phyloP scores from a whole-genome alignment of 2,797 vertebrate species.

The Macropus fuliginosus region DNA sequence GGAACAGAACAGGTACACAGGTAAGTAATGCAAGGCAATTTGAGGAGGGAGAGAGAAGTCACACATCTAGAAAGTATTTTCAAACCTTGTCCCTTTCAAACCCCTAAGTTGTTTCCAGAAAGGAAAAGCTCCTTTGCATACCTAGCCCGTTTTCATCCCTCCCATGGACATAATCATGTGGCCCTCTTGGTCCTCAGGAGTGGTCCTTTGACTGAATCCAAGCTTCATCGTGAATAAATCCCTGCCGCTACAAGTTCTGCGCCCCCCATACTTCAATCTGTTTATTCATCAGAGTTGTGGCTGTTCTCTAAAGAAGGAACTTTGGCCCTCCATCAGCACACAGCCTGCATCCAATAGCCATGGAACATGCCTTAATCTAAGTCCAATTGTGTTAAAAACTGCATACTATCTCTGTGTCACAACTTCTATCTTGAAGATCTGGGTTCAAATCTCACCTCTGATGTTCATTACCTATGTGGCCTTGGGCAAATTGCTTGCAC shows the following conservation, averaged over 20 bases:
- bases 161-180: too few species aligned
- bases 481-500: background rate
- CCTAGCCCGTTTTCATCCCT: background rate
- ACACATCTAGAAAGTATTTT: background rate
- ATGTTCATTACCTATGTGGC: background rate
- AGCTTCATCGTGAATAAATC: too few species aligned
- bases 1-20: background rate
- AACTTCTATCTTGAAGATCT: background rate
- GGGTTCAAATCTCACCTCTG: background rate
- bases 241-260: too few species aligned
- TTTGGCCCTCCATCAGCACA: background rate
- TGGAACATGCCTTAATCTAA: background rate
- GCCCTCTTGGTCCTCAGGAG: too few species aligned
- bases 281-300: background rate
- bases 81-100: background rate
- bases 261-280: background rate
- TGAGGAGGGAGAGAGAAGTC: background rate
- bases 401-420: background rate
- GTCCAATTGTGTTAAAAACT: background rate
- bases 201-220: too few species aligned
- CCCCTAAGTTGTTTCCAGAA: background rate
- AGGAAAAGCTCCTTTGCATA: too few species aligned
- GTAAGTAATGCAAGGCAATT: background rate
- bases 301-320: background rate
- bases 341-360: background rate